Evolutionary conservation across 2,888 invertebrate genomes (phyloP).

Genomic region (Augochlorella aurata): DNA sequence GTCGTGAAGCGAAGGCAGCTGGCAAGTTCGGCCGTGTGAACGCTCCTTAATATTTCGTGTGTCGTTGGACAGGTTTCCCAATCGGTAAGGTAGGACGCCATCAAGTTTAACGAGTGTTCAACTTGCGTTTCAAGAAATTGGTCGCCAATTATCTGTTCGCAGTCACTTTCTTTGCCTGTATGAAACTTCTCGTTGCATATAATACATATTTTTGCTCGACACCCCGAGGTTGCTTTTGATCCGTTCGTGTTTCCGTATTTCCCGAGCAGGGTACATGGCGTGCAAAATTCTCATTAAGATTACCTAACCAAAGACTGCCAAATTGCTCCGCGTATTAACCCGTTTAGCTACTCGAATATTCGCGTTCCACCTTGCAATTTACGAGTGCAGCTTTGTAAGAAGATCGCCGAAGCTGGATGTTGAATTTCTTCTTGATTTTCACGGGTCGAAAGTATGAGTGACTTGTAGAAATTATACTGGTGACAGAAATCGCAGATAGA

Average conservation of each 20-base stretch:
- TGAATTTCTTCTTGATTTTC: slow-evolving; percentile 21
- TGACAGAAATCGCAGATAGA: slow-evolving; percentile 23
- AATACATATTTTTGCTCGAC: slow-evolving; percentile 10
- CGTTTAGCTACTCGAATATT: slow-evolving; percentile 35
- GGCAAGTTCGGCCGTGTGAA: slow-evolving; percentile 43
- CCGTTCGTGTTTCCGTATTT: slow-evolving; percentile 37
- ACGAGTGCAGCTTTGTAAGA: slow-evolving; percentile 55
- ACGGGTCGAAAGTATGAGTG: neutral
- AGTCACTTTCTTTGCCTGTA: slow-evolving; percentile 44
- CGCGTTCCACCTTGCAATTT: slow-evolving; percentile 57
- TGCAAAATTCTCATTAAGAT: slow-evolving; percentile 48
- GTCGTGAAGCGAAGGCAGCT: neutral
- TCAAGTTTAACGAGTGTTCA: slow-evolving; percentile 68
- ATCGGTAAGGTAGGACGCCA: slow-evolving; percentile 79
- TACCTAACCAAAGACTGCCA: slow-evolving; percentile 54
- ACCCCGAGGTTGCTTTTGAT: neutral
- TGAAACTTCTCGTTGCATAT: slow-evolving; percentile 1
- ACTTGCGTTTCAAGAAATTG: slow-evolving; percentile 76
- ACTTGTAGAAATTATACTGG: slow-evolving; percentile 32
- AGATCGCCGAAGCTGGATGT: slow-evolving; percentile 43
- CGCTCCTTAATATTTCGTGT: slow-evolving; percentile 50
- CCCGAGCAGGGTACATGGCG: slow-evolving; percentile 38
- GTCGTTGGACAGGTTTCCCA: slow-evolving; percentile 56
- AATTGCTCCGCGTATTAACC: slow-evolving; percentile 66
- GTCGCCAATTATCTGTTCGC: slow-evolving; percentile 68